These are phyloP conservation scores for Psittacara wagleri DNA, from an alignment of 2,113 vertebrate species.

Conservation along the genomic window DNA sequence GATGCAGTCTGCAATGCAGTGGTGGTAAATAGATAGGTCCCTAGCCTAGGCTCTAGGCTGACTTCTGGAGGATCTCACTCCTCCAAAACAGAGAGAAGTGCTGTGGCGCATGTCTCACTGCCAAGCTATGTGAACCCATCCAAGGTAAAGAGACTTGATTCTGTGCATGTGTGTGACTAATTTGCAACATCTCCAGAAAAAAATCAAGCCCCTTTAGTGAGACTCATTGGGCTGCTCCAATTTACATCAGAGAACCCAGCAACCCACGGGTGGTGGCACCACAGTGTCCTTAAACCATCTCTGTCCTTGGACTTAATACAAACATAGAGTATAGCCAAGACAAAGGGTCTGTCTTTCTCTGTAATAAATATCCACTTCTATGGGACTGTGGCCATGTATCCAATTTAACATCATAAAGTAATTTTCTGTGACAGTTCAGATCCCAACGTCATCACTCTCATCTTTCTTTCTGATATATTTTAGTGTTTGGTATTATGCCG, in stretches of 20 bases:
- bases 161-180: background rate
- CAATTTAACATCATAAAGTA: constrained; percentile 29
- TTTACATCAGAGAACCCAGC: background rate
- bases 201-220: background rate
- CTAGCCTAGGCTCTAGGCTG: background rate
- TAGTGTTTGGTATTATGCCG: constrained; percentile 22
- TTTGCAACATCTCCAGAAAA: background rate
- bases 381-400: background rate
- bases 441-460: background rate
- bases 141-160: background rate
- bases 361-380: background rate
- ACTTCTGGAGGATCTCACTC: background rate
- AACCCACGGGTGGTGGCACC: background rate
- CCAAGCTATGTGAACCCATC: background rate
- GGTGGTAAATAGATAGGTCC: background rate
- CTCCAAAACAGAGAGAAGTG: background rate
- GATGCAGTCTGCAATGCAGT: background rate
- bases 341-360: background rate
- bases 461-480: constrained; percentile 25
- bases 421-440: constrained; percentile 14
- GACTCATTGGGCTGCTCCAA: background rate
- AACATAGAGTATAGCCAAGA: background rate
- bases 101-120: background rate
- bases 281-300: background rate
- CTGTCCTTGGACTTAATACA: background rate